Percentiles rank a stretch among this genome's conserved stretches.
phyloP scores from a whole-genome alignment of 2,113 vertebrate genomes.

The Ictidomys tridecemlineatus region DNA sequence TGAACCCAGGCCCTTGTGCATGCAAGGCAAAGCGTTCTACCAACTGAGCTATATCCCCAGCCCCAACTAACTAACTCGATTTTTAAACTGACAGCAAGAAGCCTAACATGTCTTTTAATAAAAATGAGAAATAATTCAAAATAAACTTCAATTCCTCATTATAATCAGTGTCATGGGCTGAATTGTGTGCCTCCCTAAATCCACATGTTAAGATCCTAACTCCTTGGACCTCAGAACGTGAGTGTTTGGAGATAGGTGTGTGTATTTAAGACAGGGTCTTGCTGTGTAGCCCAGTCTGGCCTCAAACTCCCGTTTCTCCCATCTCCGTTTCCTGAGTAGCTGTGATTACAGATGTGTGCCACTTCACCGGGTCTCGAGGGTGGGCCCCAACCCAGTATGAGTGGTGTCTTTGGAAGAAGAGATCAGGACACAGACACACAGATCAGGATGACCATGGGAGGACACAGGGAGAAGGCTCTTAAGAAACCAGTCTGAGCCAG shows the following conservation, averaged over 20 bases:
- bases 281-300: too few relatives aligned
- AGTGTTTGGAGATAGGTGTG: too few relatives aligned
- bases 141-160: background rate
- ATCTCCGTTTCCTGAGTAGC: too few relatives aligned
- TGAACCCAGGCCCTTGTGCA: too few relatives aligned
- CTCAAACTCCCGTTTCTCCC: too few relatives aligned
- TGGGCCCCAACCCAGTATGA: background rate
- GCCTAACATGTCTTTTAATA: too few relatives aligned
- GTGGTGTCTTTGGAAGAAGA: background rate
- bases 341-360: too few relatives aligned
- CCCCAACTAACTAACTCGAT: background rate
- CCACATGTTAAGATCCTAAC: background rate
- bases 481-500: too few relatives aligned
- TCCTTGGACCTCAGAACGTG: background rate
- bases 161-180: background rate
- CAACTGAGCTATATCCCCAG: too few relatives aligned
- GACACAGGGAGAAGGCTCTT: background rate
- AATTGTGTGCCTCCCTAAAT: background rate
- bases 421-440: background rate
- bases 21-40: too few relatives aligned
- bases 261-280: too few relatives aligned
- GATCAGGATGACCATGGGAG: too few relatives aligned
- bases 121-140: background rate
- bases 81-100: background rate
- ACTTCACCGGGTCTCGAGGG: background rate